Evolutionary conservation across 2,113 vertebrate genomes (phyloP), one percentile per base, ranked within the genome.

Genomic region (Sturnira hondurensis): DNA sequence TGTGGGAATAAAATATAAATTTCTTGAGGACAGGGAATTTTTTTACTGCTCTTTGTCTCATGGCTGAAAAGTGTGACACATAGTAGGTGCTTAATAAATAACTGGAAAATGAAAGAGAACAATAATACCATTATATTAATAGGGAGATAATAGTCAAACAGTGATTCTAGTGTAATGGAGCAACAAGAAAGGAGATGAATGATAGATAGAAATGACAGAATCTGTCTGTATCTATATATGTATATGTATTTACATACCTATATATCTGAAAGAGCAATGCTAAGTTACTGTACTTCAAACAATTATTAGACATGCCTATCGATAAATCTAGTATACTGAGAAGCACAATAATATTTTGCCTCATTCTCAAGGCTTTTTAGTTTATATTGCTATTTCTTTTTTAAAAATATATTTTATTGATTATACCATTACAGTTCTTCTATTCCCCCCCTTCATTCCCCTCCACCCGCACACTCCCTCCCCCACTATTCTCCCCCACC

Each of bases 261-360:
- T 52, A 71, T 68, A 86, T 7, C 17, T 86, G 41, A 93, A 91
- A 88, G 16, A 96, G 7, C 24, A 87, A 78, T 87, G 43, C 15
- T 87, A 19, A 89, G 10, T 38, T 96, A 31, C 81, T 84, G 83
- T 92, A 17, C 14, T 95, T 85, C 45, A 28, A 93, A 92, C 67
- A 88, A 78, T 63, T 89, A 86, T 41, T 26, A 82, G 13, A 50
- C 45, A 63, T 91, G 88, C 89, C 12, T 70, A 76, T 13, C 41
- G 24, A 63, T 74, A 78, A 97, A 96, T 24, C 9, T 70, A 90
- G 38, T 95, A 86, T 70, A 71, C 14, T 89, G 33, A 94, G 19
- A 97, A 96, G 3, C 11, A 85, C 0, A 52, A 45, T 74, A 28
- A 76, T 47, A 86, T 61, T 88, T 91, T 85, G 16, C 19, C 24